A percentile compares a stretch with the other conserved stretches of the same genome.
Evolutionary conservation across 1,140 invertebrate species (phyloP).

Genomic region (Eulimnadia texana): DNA sequence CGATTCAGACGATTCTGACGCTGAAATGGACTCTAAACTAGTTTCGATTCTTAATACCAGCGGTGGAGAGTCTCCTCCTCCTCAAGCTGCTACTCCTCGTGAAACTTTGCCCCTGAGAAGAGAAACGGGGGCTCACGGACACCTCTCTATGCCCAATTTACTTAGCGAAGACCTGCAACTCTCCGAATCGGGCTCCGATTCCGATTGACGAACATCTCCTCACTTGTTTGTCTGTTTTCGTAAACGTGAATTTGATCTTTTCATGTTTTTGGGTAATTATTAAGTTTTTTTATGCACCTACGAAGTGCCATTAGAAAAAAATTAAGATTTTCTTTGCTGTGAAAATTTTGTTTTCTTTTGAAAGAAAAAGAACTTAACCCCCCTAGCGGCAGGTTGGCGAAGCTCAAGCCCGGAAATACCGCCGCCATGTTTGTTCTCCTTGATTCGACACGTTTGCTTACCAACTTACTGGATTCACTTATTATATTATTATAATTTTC

Average conservation of each 20-base stretch:
- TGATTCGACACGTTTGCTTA: too few relatives aligned
- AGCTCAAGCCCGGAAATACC: too few relatives aligned
- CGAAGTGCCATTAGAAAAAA: not conserved
- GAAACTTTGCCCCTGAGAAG: not conserved
- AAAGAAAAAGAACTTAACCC: too few relatives aligned
- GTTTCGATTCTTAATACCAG: slow-evolving; percentile 6
- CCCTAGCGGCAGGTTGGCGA: too few relatives aligned
- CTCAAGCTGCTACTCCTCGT: slow-evolving; percentile 1
- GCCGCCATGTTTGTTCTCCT: too few relatives aligned
- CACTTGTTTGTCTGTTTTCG: not conserved
- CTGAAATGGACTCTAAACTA: slow-evolving; percentile 16
- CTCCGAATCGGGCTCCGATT: slow-evolving; percentile 55
- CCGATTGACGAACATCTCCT: slow-evolving; percentile 27
- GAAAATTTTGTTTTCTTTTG: too few relatives aligned
- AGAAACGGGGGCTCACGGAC: slow-evolving; percentile 8
- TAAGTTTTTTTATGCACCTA: not conserved
- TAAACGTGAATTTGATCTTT: not conserved
- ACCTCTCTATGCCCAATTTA: slow-evolving; percentile 36
- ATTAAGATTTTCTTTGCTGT: too few relatives aligned
- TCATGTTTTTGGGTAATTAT: not conserved
- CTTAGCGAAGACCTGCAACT: slow-evolving; percentile 58
- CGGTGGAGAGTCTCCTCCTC: not conserved
- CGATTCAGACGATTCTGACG: slow-evolving; percentile 26
- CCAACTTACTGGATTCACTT: too few relatives aligned
- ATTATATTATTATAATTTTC: too few relatives aligned